Conservation (phyloP, 2,113 vertebrate species). For the Xyliphius kryptos region DNA sequence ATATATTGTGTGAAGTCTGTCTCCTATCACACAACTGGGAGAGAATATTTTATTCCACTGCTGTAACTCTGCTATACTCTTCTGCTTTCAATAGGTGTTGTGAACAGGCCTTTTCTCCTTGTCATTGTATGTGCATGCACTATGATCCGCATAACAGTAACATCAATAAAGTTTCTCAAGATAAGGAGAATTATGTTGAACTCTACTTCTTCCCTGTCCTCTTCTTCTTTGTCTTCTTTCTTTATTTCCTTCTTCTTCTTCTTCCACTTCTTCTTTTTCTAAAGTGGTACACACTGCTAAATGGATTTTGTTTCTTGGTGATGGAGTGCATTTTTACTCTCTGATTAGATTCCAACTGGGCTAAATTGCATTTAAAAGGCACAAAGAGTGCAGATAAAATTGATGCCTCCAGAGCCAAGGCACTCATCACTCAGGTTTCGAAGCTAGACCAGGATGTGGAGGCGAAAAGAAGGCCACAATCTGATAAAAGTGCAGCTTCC, state of each 20-base stretch:
- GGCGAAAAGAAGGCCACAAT: slow-evolving; percentile 24
- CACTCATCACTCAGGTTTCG: slow-evolving; percentile 31
- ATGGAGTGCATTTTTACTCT: slow-evolving; percentile 33
- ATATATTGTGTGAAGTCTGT: slow-evolving; percentile 67
- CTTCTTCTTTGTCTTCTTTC: slow-evolving; percentile 5
- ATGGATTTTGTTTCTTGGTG: slow-evolving; percentile 33
- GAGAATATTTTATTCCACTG: slow-evolving; percentile 70
- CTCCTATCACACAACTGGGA: slow-evolving; percentile 69
- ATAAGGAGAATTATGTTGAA: slow-evolving; percentile 62
- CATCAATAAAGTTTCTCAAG: slow-evolving; percentile 97
- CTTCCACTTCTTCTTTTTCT: slow-evolving; percentile 1
- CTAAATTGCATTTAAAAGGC: slow-evolving; percentile 43
- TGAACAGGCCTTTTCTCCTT: slow-evolving; percentile 85
- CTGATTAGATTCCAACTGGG: slow-evolving; percentile 40
- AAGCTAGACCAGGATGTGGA: slow-evolving; percentile 19
- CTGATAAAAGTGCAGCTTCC: slow-evolving; percentile 35
- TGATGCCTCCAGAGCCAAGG: slow-evolving; percentile 37
- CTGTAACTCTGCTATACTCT: slow-evolving; percentile 86
- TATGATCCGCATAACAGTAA: slow-evolving; percentile 92
- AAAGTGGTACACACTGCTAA: slow-evolving; percentile 17
- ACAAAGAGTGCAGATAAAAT: slow-evolving; percentile 34
- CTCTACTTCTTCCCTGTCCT: slow-evolving; percentile 35
- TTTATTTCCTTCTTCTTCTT: slow-evolving; percentile 16
- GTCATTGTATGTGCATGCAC: slow-evolving; percentile 95
- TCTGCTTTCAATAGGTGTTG: slow-evolving; percentile 94